Base-by-base conservation (phyloP, 2,797 vertebrate genomes). In the Chelon auratus region DNA sequence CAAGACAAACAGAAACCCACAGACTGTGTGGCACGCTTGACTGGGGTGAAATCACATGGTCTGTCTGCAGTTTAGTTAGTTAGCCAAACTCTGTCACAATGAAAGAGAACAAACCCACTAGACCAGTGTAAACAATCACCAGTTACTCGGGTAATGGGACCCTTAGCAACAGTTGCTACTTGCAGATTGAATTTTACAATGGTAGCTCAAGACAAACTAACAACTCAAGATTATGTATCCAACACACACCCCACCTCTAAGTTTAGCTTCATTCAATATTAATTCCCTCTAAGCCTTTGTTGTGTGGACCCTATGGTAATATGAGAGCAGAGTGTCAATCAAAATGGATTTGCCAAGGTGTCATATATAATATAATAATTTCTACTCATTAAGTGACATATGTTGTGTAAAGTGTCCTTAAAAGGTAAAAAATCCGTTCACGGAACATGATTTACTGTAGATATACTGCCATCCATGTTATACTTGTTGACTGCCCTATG, bases 261-360 rank as follows among this genome's bases (percentile, higher is more conserved):
- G 59, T 83, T 92, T 78, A 79, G 80, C 80, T 73, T 89, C 91
- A 93, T 94, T 88, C 80, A 93, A 75, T 93, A 93, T 94, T 93
- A 80, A 93, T 58, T 48, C 72, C 24, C 75, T 40, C 64, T 79
- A 86, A 81, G 85, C 78, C 76, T 85, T 55, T 89, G 72, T 71
- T 84, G 81, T 86, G 80, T 89, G 72, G 87, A 76, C 66, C 78
- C 77, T 84, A 74, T 62, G 70, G 92, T 92, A 93, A 94, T 83
- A 72, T 73, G 81, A 94, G 87, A 92, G 77, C 57, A 52, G 39
- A 66, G 59, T 86, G 88, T 91, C 84, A 88, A 72, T 89, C 88
- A 84, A 76, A 91, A 88, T 62, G 65, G 76, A 87, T 86, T 87
- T 71, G 22, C 53, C 60, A 30, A 24, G 68, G 77, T 81, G 77